phyloP scores from a whole-genome alignment of 2,888 invertebrate species.

The Agriopis leucophaearia region DNA sequence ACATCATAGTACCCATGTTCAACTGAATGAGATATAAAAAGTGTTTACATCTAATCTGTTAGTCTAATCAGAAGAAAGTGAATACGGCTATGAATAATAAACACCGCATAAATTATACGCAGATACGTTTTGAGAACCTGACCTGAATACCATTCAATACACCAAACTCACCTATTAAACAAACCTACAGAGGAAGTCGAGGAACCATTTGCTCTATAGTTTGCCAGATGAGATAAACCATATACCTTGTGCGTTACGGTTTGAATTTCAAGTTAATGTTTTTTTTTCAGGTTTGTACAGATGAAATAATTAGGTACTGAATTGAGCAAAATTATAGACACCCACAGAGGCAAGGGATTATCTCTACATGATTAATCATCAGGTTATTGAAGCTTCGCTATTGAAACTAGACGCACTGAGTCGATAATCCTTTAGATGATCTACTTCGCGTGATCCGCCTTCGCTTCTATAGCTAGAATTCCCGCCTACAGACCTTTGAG shows the following conservation, averaged over 20 bases:
- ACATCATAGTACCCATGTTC: slow-evolving; percentile 4
- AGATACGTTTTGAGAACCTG: slow-evolving; percentile 32
- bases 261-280: background rate
- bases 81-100: slow-evolving; percentile 49
- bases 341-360: slow-evolving; percentile 64
- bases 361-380: slow-evolving; percentile 73
- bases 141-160: slow-evolving; percentile 32
- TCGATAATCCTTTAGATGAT: slow-evolving; percentile 63
- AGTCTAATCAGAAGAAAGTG: slow-evolving; percentile 55
- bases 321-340: slow-evolving; percentile 58
- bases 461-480: slow-evolving; percentile 18
- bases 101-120: slow-evolving; percentile 46
- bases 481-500: slow-evolving; percentile 17
- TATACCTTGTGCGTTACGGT: background rate
- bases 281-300: slow-evolving; percentile 1
- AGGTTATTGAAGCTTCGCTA: slow-evolving; percentile 63
- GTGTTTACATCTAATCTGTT: slow-evolving; percentile 48
- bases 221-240: background rate
- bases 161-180: slow-evolving; percentile 14
- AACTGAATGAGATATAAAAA: slow-evolving; percentile 35
- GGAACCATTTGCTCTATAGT: slow-evolving; percentile 1
- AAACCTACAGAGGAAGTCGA: background rate
- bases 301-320: background rate
- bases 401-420: slow-evolving; percentile 53
- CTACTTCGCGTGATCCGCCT: slow-evolving; percentile 29